Percentiles rank a stretch among this genome's conserved stretches.
Evolutionary conservation across 2,888 invertebrate genomes (phyloP).

Genomic region (Idaea straminata): DNA sequence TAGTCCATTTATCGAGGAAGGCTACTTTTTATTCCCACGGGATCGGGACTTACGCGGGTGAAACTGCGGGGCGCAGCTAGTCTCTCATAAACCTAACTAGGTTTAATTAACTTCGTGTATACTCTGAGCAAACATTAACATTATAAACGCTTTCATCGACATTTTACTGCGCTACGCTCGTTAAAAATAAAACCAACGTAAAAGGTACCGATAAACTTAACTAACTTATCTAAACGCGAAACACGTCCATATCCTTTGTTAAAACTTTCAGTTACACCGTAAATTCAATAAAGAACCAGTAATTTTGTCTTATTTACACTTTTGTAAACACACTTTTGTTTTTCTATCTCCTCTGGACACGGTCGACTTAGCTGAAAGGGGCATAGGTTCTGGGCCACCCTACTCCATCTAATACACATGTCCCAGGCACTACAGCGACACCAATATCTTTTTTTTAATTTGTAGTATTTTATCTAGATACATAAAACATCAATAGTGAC

Average conservation of each 20-base stretch:
- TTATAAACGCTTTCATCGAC: not conserved
- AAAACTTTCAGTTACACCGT: not conserved
- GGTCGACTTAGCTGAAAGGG: no score
- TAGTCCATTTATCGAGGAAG: no score
- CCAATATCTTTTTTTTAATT: no score
- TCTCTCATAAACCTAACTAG: not conserved
- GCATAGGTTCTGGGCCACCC: no score
- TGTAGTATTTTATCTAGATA: no score
- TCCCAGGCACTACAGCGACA: no score
- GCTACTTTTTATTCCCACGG: no score
- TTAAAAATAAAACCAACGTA: not conserved
- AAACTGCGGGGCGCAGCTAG: no score
- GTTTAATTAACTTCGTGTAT: not conserved
- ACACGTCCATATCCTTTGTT: not conserved
- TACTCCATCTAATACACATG: no score
- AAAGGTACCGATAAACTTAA: not conserved
- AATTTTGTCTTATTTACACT: not conserved
- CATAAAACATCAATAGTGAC: no score
- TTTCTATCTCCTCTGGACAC: no score
- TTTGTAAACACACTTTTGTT: not conserved
- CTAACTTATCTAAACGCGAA: not conserved
- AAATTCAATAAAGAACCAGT: not conserved
- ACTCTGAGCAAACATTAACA: not conserved
- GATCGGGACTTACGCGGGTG: no score
- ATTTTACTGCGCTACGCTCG: not conserved